Base-by-base conservation (phyloP, 2,797 vertebrate species). In the Argya squamiceps region DNA sequence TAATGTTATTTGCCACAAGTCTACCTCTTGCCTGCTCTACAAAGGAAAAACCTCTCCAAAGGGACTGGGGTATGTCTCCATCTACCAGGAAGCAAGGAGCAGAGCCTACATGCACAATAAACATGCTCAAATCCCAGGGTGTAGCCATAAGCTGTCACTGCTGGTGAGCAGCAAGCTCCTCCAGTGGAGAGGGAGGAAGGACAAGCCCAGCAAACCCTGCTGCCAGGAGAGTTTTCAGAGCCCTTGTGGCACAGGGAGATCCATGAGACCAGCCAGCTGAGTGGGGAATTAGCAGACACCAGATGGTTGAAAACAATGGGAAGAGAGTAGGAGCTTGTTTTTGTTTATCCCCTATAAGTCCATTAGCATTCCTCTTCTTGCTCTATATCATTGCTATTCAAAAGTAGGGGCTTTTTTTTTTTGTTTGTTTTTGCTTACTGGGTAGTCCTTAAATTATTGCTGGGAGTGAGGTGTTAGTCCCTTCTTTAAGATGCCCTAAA, bases 1-100 rank as follows among this genome's bases (percentile, higher is more conserved):
- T 97, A 96, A 98, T 95, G 96, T 97, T 94, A 83, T 97, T 95
- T 96, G 94, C 97, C 94, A 92, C 96, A 96, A 97, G 95, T 86
- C 86, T 91, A 96, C 95, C 94, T 97, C 94, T 96, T 91, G 80
- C 92, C 82, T 86, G 82, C 73, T 96, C 90, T 91, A 95, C 96
- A 97, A 93, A 88, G 68, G 78, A 90, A 96, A 94, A 96, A 94
- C 65, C 77, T 90, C 79, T 89, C 64, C 47, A 1, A 53, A 89
- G 89, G 67, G 88, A 76, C 88, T 91, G 93, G 81, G 46, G 19
- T 62, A 86, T 88, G 62, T 47, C 89, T 95, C 56, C 80, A 83
- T 75, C 84, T 70, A 27, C 85, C 88, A 97, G 95, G 75, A 94
- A 49, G 55, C 69, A 37, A 23, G 1, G 6, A 84, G 39, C 67